These are phyloP conservation scores for Paedocypris sp. DNA, from an alignment of 2,113 vertebrate species.

Conservation along the genomic window DNA sequence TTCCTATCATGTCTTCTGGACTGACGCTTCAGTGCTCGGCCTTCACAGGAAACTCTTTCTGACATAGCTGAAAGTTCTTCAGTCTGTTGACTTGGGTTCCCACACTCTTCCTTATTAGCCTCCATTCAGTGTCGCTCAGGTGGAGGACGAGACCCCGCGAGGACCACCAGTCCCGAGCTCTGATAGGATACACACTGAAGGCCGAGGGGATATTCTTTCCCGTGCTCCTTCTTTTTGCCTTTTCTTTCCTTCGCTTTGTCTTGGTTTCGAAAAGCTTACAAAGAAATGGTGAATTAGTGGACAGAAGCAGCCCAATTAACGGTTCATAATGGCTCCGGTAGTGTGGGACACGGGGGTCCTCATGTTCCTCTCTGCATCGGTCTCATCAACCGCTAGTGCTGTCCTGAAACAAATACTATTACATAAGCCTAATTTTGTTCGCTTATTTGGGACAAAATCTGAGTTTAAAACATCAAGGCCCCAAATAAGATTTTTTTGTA, in stretches of 20 bases:
- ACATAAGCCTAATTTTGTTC: too few relatives aligned
- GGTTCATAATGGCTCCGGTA: constrained; percentile 13
- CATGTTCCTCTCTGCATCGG: background rate
- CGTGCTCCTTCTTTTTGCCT: background rate
- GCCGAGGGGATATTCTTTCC: constrained; percentile 21
- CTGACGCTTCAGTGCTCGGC: too few relatives aligned
- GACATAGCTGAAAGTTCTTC: background rate
- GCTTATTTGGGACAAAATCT: too few relatives aligned
- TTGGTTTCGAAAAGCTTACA: constrained; percentile 23
- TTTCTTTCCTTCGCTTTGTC: constrained; percentile 19
- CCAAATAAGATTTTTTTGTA: too few relatives aligned
- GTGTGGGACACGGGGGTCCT: background rate
- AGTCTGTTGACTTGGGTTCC: constrained; percentile 14
- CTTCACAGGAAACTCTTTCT: background rate
- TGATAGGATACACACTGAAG: constrained; percentile 23
- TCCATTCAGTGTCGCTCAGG: constrained; percentile 23
- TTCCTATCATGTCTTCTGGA: too few relatives aligned
- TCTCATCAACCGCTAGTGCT: too few relatives aligned
- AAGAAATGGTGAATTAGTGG: constrained; percentile 36
- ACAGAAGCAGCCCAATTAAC: constrained; percentile 42
- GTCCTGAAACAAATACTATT: too few relatives aligned
- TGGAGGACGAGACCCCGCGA: constrained; percentile 18
- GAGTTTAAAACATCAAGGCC: too few relatives aligned
- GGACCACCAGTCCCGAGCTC: constrained; percentile 5
- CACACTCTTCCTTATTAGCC: constrained; percentile 16